Conservation (phyloP, 2,888 invertebrate species). For the Rhagonycha lutea region DNA sequence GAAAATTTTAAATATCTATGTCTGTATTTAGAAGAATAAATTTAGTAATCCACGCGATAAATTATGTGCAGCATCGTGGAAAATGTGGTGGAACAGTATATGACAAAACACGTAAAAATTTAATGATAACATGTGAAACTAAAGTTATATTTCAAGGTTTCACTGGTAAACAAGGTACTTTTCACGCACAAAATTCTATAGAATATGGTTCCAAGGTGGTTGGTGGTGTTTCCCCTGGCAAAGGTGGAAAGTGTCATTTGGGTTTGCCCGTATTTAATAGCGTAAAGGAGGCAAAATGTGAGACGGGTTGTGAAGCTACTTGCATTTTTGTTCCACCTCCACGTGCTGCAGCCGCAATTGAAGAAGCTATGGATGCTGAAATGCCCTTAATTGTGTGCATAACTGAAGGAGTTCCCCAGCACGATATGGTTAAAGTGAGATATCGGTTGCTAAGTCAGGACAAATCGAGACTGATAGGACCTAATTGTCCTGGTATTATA, state of each 20-base stretch:
- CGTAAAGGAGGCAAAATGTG: slow-evolving; percentile 65
- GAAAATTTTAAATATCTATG: not conserved
- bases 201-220: slow-evolving; percentile 84
- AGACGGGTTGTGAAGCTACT: slow-evolving; percentile 70
- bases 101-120: slow-evolving; percentile 35
- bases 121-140: slow-evolving; percentile 55
- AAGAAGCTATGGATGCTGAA: slow-evolving; percentile 77
- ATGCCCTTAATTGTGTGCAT: slow-evolving; percentile 57
- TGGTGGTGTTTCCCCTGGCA: slow-evolving; percentile 79
- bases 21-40: not conserved
- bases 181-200: slow-evolving; percentile 72
- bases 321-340: slow-evolving; percentile 84
- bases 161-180: slow-evolving; percentile 77
- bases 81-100: slow-evolving; percentile 8
- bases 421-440: slow-evolving; percentile 83
- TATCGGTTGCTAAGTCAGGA: slow-evolving; percentile 63
- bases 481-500: slow-evolving; percentile 85
- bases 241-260: slow-evolving; percentile 80
- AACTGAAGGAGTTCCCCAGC: slow-evolving; percentile 76
- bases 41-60: not conserved
- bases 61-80: not conserved
- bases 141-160: slow-evolving; percentile 82
- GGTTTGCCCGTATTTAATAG: slow-evolving; percentile 67
- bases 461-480: slow-evolving; percentile 77
- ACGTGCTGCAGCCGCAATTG: slow-evolving; percentile 68